Percentiles rank a stretch among this genome's conserved stretches.
Conservation (phyloP, 2,113 vertebrate genomes). For the Anarrhichthys ocellatus region DNA sequence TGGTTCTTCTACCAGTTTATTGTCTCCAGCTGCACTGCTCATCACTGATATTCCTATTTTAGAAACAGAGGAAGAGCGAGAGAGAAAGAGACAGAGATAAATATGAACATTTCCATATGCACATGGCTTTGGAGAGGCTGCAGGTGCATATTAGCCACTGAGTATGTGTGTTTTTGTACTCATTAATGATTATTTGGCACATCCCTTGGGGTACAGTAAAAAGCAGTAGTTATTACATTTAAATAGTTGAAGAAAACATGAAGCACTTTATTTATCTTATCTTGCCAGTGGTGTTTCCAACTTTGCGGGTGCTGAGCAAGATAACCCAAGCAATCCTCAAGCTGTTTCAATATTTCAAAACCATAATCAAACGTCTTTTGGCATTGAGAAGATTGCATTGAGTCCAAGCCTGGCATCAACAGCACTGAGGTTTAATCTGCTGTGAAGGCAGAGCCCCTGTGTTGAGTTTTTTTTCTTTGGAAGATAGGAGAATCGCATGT, state of each 20-base stretch:
- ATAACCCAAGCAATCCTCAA: constrained; percentile 61
- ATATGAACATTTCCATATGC: constrained; percentile 45
- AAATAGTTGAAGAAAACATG: constrained; percentile 45
- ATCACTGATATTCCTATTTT: constrained; percentile 79
- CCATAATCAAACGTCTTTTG: constrained; percentile 64
- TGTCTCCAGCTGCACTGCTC: constrained; percentile 80
- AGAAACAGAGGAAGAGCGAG: constrained; percentile 55
- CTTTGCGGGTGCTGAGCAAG: constrained; percentile 49
- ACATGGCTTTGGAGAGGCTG: constrained; percentile 31
- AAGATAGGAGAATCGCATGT: constrained; percentile 47
- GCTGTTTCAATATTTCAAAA: constrained; percentile 64
- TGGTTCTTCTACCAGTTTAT: constrained; percentile 83
- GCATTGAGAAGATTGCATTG: constrained; percentile 61
- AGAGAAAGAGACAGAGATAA: constrained; percentile 51
- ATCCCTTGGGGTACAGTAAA: not conserved
- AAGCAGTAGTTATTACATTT: constrained; percentile 34
- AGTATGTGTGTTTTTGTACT: constrained; percentile 15
- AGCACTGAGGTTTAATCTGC: constrained; percentile 61
- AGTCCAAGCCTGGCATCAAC: constrained; percentile 57
- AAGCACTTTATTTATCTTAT: constrained; percentile 64
- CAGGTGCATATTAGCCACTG: constrained; percentile 52
- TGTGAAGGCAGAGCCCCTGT: constrained; percentile 43
- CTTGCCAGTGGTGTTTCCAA: constrained; percentile 46
- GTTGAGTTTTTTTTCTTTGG: not conserved
- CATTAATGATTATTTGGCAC: constrained; percentile 20